Percentiles rank a stretch among this genome's conserved stretches.
Conservation (phyloP, 2,797 vertebrate species). For the Apodemus agrarius region DNA sequence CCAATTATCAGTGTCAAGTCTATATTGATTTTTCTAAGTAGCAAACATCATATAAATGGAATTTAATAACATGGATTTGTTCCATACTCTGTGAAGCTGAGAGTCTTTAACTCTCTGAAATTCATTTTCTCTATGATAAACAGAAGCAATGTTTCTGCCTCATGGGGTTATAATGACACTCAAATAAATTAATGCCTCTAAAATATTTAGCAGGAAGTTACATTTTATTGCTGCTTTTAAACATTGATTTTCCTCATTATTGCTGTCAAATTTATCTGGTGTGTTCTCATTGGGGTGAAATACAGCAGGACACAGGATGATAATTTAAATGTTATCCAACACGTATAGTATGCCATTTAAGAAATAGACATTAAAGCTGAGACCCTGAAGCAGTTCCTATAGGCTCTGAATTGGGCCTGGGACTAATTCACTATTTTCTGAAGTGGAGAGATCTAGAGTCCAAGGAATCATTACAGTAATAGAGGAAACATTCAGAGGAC, state of each 20-base stretch:
- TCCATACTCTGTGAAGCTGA: neutral
- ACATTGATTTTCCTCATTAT: constrained; percentile 53
- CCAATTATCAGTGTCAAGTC: constrained; percentile 22
- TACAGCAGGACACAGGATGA: neutral
- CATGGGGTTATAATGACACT: constrained; percentile 9
- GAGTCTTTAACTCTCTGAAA: constrained; percentile 29
- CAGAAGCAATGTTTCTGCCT: constrained; percentile 44
- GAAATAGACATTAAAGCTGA: neutral
- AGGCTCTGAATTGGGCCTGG: neutral
- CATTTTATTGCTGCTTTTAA: constrained; percentile 42
- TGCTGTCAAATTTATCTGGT: constrained; percentile 10
- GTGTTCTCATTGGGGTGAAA: neutral
- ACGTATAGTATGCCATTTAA: neutral
- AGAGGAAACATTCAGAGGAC: neutral
- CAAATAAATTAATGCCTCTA: constrained; percentile 32
- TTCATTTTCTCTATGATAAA: constrained; percentile 11
- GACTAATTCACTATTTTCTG: neutral
- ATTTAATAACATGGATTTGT: neutral
- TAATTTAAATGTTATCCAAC: neutral
- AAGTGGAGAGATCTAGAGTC: neutral
- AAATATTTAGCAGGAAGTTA: constrained; percentile 16
- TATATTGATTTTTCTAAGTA: constrained; percentile 49
- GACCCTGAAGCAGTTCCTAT: neutral
- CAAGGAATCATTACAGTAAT: neutral
- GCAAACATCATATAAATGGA: constrained; percentile 45